These are phyloP conservation scores for Cervus canadensis DNA, from an alignment of 2,113 vertebrate species.

Conservation along the genomic window DNA sequence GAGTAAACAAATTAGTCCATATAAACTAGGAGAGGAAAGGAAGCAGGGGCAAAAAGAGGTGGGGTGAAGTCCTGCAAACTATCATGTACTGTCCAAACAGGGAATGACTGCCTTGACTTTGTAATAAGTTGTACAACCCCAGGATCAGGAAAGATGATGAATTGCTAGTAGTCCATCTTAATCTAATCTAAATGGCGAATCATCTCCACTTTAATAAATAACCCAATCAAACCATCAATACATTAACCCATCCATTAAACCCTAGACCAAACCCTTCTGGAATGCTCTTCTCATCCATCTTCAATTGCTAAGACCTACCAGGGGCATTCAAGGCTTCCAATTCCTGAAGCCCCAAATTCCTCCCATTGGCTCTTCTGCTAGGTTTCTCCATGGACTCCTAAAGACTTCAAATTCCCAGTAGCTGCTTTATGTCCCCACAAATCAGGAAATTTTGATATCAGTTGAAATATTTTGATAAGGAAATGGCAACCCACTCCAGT, in stretches of 20 bases:
- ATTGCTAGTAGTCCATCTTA: neutral
- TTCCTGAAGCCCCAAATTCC: neutral
- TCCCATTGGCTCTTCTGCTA: neutral
- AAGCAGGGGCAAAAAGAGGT: neutral
- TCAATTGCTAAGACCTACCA: neutral
- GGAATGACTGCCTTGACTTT: neutral
- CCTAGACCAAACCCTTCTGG: neutral
- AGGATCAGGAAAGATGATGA: neutral
- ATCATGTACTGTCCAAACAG: neutral
- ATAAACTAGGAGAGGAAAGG: neutral
- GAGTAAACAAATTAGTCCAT: neutral
- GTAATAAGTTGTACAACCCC: neutral
- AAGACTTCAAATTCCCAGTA: neutral
- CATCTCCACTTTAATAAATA: neutral
- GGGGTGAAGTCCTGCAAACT: neutral
- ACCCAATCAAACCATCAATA: neutral
- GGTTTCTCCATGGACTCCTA: neutral
- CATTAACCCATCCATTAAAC: neutral
- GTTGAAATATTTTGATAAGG: neutral
- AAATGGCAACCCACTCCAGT: too few relatives aligned
- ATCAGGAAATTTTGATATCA: neutral
- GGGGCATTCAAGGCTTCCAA: neutral
- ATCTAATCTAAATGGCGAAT: neutral
- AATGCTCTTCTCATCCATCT: neutral
- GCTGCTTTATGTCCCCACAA: neutral